Evolutionary conservation across 2,888 invertebrate genomes (phyloP).

Genomic region (Sympetrum striolatum): DNA sequence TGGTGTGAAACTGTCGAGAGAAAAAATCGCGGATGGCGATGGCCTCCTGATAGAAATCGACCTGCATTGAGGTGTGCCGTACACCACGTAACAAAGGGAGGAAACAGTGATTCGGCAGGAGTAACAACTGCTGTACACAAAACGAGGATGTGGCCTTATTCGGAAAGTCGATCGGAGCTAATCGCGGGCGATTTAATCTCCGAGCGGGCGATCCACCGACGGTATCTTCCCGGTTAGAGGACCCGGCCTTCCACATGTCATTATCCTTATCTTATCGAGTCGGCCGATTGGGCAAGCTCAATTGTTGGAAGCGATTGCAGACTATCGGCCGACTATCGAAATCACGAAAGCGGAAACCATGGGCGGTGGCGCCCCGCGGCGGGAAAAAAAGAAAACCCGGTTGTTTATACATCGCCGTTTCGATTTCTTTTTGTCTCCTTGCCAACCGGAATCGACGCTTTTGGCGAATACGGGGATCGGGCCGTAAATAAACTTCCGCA

Average conservation of each 20-base stretch:
- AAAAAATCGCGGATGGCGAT: no score
- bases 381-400: neutral
- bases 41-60: neutral
- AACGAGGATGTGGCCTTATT: neutral
- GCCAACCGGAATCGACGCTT: no score
- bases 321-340: neutral
- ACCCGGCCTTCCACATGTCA: neutral
- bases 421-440: no score
- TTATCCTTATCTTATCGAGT: conserved; percentile 27
- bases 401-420: neutral
- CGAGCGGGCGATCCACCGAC: neutral
- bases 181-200: neutral
- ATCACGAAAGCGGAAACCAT: neutral
- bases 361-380: neutral
- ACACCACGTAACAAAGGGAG: neutral
- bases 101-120: neutral
- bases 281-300: conserved; percentile 11
- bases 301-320: conserved; percentile 28
- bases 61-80: neutral
- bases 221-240: neutral
- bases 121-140: neutral
- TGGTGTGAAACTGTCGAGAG: no score
- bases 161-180: neutral
- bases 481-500: no score
- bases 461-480: no score